Evolutionary conservation across 64 coral and sea anemone species (phyloP), one percentile per base, ranked within the genome.

Genomic region (Acropora yongei): DNA sequence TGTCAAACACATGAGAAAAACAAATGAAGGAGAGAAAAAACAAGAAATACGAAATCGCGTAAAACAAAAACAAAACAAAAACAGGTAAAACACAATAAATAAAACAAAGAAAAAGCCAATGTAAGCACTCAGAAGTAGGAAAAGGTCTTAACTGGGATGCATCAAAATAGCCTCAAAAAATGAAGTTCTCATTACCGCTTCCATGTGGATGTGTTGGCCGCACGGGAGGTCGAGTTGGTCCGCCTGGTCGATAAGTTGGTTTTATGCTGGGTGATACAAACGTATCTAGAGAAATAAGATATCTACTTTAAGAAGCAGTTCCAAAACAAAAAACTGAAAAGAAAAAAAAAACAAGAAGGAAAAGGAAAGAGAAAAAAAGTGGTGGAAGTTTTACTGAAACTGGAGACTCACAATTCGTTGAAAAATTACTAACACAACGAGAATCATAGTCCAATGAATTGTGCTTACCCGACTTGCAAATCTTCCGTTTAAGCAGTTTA

Each of bases 401-500:
- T 12, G 16, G 11, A 8, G 60, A 10, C 60, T 12, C 60, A 63
- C 16, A 63, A 13, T 63, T 14, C 10, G 30, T 30, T 12, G 2
- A 63, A 13, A 8, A 63, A 55, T 10, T 11, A 18, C 16, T 13
- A 63, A 13, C 11, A 12, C 16, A 13, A 63, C 16, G 2, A 63
- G 2, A 8, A 12, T 63, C 60, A 63, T 63, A 8, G 13, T 13
- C 16, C 1, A 63, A 63, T 13, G 10, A 3, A 14, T n/a, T 79
- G 40, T 50, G 5, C 72, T 5, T 42, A 88, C 72, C 86, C 60
- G 86, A 93, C 74, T 86, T 93, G 60, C 91, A 93, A 30, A 93
- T 16, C 83, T 87, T 93, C 84, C 13, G 87, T 9, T 87, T 93
- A 55, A 93, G 42, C 0, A 80, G 46, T 5, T 50, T 87, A 3